Percentiles rank a stretch among this genome's conserved stretches.
phyloP scores from a whole-genome alignment of 2,113 vertebrate genomes.

The Anarhynchus alexandrinus region DNA sequence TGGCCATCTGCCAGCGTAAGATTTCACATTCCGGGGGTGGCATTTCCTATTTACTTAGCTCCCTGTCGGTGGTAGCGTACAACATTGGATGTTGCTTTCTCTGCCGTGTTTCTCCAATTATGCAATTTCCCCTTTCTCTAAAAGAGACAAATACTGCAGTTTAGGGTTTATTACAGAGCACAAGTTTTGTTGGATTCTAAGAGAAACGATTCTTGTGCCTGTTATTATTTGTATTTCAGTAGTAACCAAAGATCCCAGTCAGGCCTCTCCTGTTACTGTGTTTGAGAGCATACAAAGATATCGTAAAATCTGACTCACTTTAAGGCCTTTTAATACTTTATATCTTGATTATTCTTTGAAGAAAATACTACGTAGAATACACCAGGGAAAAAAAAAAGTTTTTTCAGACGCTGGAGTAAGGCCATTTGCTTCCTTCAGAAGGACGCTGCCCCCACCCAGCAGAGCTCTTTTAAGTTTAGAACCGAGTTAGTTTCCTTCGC shows the following conservation, averaged over 20 bases:
- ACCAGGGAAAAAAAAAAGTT: neutral
- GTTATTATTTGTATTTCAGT: neutral
- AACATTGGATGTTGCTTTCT: neutral
- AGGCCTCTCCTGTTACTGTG: neutral
- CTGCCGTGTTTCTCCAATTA: neutral
- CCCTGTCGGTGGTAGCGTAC: fast-evolving
- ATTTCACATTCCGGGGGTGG: fast-evolving
- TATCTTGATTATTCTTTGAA: neutral
- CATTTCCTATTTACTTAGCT: neutral
- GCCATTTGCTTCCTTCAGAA: neutral
- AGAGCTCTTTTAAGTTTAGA: neutral
- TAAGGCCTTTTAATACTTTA: neutral
- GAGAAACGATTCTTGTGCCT: neutral
- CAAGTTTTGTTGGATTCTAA: fast-evolving
- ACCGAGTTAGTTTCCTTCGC: neutral
- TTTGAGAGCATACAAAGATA: fast-evolving
- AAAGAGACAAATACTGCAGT: neutral
- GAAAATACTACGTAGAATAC: neutral
- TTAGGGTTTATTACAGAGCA: neutral
- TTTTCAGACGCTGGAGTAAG: neutral
- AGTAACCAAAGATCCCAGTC: neutral
- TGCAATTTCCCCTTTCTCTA: neutral
- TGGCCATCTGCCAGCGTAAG: neutral
- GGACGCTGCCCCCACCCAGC: neutral
- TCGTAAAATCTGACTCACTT: neutral